Percentiles rank a stretch among this genome's conserved stretches.
These are phyloP conservation scores for Struthio camelus DNA, from an alignment of 2,113 vertebrate species.

Conservation along the genomic window DNA sequence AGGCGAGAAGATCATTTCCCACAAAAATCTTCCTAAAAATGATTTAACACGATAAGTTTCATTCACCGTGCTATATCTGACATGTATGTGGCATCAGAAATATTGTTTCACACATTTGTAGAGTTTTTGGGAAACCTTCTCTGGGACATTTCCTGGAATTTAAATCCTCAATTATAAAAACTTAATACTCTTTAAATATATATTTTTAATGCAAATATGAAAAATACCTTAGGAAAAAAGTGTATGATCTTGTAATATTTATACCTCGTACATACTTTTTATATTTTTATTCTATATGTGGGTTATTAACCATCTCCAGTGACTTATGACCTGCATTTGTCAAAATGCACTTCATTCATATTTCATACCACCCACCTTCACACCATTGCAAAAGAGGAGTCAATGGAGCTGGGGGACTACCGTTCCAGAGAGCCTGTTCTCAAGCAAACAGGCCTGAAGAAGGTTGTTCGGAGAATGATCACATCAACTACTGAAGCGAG, in stretches of 20 bases:
- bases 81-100: not conserved
- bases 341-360: not conserved
- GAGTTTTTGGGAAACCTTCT: not conserved
- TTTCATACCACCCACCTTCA: not conserved
- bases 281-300: not conserved
- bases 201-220: not conserved
- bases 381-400: not conserved
- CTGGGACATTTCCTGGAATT: not conserved
- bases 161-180: not conserved
- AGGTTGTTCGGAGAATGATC: not conserved
- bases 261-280: not conserved
- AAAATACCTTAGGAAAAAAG: not conserved
- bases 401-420: not conserved
- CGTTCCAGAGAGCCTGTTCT: not conserved
- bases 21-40: not conserved
- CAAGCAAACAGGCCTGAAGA: not conserved
- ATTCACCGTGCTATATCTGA: not conserved
- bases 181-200: not conserved
- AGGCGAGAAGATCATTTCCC: not conserved
- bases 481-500: not conserved
- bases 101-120: not conserved
- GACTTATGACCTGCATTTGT: not conserved
- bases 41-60: not conserved
- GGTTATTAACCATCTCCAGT: not conserved
- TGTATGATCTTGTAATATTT: not conserved